Evolutionary conservation across 2,888 invertebrate genomes (phyloP).

Genomic region (Pteria penguin): DNA sequence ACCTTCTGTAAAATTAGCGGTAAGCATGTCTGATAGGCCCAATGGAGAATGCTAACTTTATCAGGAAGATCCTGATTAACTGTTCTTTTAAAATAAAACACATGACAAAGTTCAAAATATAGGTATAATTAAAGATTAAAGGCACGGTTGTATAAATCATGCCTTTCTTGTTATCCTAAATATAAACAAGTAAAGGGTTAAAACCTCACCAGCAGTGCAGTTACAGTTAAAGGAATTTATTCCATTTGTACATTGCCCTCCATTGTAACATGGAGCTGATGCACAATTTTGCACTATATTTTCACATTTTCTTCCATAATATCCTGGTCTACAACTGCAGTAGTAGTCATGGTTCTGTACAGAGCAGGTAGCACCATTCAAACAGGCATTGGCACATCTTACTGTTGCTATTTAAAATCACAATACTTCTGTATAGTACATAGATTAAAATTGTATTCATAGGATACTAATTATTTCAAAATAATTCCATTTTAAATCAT

Average conservation of each 20-base stretch:
- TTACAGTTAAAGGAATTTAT: constrained; percentile 51
- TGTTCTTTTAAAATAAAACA: too few species aligned
- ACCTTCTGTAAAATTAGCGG: too few species aligned
- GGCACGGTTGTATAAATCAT: too few species aligned
- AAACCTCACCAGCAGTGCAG: constrained; percentile 53
- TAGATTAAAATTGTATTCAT: too few species aligned
- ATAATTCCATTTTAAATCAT: too few species aligned
- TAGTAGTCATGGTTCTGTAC: constrained; percentile 26
- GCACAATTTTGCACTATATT: constrained; percentile 52
- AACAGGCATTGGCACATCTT: constrained; percentile 43
- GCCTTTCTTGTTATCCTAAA: not conserved
- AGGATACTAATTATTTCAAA: too few species aligned
- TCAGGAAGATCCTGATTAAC: too few species aligned
- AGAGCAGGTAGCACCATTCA: constrained; percentile 51
- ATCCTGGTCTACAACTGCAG: constrained; percentile 56
- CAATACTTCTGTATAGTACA: too few species aligned
- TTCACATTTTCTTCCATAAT: constrained; percentile 57
- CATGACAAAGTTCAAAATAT: too few species aligned
- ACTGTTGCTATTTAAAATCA: not conserved
- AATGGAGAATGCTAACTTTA: too few species aligned
- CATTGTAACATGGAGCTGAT: constrained; percentile 66
- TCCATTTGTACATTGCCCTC: constrained; percentile 52
- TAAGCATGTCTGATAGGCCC: too few species aligned
- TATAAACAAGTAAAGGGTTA: not conserved
- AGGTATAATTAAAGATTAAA: too few species aligned